Evolutionary conservation across 1,140 invertebrate species (phyloP).

Genomic region (Bombus polaris): DNA sequence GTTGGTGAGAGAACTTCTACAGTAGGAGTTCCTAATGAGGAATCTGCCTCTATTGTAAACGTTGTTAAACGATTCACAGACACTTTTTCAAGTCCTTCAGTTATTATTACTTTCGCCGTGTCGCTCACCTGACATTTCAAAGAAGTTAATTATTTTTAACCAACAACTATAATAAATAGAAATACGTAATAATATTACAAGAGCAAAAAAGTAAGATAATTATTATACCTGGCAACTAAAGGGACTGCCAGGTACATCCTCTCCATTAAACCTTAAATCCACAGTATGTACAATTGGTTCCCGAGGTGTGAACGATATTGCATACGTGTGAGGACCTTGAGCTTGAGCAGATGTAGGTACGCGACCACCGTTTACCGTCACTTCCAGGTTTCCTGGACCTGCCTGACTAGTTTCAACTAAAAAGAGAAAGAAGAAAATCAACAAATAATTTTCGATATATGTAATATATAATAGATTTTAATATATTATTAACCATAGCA

Average conservation of each 20-base stretch:
- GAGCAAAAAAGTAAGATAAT: background rate
- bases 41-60: conserved; percentile 91
- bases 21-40: conserved; percentile 87
- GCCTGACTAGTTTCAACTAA: conserved; percentile 98
- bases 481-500: background rate
- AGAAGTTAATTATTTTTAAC: background rate
- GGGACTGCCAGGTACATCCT: conserved; percentile 95
- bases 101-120: conserved; percentile 84
- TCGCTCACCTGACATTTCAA: conserved; percentile 75
- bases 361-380: conserved; percentile 97
- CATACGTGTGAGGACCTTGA: conserved; percentile 97
- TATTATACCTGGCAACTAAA: conserved; percentile 87
- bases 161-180: background rate
- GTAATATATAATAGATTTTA: background rate
- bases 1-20: conserved; percentile 91
- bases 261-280: conserved; percentile 96
- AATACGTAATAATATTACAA: background rate
- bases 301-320: conserved; percentile 97
- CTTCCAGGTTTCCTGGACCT: conserved; percentile 97
- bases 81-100: conserved; percentile 95
- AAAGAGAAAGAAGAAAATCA: conserved; percentile 30
- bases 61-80: conserved; percentile 92
- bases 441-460: background rate
- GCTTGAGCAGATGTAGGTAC: conserved; percentile 97
- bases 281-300: conserved; percentile 95